A percentile compares a stretch with the other conserved stretches of the same genome.
Conservation (phyloP, 2,888 invertebrate genomes). For the Oligia strigilis region DNA sequence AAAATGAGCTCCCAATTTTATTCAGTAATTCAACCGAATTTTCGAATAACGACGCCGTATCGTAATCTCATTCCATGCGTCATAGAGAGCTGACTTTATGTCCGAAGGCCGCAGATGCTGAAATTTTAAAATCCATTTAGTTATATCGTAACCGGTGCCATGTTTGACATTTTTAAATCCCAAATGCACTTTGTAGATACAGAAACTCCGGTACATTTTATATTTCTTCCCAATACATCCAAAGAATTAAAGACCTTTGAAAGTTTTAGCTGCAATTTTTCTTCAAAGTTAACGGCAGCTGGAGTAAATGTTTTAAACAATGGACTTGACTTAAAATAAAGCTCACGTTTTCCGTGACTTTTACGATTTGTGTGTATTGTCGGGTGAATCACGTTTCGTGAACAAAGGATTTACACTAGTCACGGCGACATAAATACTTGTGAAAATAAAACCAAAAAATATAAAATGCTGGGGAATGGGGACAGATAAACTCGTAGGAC, state of each 20-base stretch:
- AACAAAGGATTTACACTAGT: constrained; percentile 57
- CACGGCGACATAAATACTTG: constrained; percentile 45
- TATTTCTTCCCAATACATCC: constrained; percentile 29
- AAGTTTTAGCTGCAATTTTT: constrained; percentile 26
- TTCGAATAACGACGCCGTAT: constrained; percentile 50
- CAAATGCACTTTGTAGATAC: constrained; percentile 11
- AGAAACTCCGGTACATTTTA: constrained; percentile 10
- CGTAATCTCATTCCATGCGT: constrained; percentile 62
- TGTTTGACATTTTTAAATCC: constrained; percentile 29
- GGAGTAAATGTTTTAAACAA: constrained; percentile 50
- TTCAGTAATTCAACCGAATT: constrained; percentile 53
- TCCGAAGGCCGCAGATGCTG: constrained; percentile 55
- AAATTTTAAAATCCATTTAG: constrained; percentile 62
- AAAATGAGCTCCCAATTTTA: constrained; percentile 70
- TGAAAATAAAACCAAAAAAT: constrained; percentile 52
- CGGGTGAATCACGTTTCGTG: constrained; percentile 55
- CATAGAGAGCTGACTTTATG: constrained; percentile 52
- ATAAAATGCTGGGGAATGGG: constrained; percentile 22
- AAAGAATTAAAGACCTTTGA: constrained; percentile 15
- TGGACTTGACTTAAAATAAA: constrained; percentile 48
- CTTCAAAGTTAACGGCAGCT: constrained; percentile 18
- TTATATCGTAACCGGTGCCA: constrained; percentile 36
- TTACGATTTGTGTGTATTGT: constrained; percentile 60
- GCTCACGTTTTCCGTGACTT: constrained; percentile 58
- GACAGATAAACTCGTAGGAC: constrained; percentile 8